Conservation (phyloP, 2,797 vertebrate genomes). For the Zalophus californianus region DNA sequence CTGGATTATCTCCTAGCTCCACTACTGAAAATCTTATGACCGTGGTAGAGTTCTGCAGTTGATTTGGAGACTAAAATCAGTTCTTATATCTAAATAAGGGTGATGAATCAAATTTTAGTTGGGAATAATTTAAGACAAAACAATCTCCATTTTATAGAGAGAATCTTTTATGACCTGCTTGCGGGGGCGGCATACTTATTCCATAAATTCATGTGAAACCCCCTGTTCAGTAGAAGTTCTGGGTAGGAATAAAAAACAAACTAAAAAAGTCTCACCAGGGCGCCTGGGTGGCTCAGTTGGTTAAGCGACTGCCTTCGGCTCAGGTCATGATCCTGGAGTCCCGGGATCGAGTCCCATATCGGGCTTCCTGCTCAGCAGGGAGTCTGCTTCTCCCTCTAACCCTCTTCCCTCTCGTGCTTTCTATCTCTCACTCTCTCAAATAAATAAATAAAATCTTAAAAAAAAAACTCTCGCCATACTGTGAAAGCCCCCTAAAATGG, state of each 20-base stretch:
- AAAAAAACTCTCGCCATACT: too few species aligned
- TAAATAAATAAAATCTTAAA: too few species aligned
- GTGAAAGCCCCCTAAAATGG: background rate
- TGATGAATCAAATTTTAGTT: background rate
- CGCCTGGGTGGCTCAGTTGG: too few species aligned
- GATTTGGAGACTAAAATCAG: background rate
- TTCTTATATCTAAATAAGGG: background rate
- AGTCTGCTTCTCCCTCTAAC: too few species aligned
- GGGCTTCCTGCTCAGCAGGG: too few species aligned
- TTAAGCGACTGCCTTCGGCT: too few species aligned
- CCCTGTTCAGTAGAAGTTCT: background rate
- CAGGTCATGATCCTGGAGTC: too few species aligned
- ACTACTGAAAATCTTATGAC: background rate
- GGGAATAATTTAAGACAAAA: background rate
- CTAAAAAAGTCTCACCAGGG: background rate
- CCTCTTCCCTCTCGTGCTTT: too few species aligned
- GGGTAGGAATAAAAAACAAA: background rate
- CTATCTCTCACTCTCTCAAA: too few species aligned
- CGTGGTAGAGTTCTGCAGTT: background rate
- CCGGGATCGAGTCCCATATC: too few species aligned
- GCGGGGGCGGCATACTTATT: accelerated
- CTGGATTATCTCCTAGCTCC: background rate
- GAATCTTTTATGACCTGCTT: background rate
- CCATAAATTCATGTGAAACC: background rate
- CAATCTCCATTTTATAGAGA: background rate